Evolutionary conservation across 2,888 invertebrate genomes (phyloP), one percentile per base, ranked within the genome.

Genomic region (Nymphalis urticae): DNA sequence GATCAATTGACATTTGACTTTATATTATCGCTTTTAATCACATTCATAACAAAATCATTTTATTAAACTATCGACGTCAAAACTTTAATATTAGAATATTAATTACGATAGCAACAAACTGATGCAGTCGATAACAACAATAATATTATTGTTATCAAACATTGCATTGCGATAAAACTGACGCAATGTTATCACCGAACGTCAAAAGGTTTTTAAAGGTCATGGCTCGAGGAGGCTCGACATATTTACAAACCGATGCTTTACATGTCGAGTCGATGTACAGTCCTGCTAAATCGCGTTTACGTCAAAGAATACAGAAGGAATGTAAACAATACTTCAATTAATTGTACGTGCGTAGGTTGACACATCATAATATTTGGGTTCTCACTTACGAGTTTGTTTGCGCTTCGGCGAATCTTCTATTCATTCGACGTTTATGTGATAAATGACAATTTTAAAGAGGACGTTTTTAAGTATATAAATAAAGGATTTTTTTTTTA

Each of bases 221-320:
- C 66, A 64, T 61, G 70, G 58, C 61, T 50, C 48, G 58, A 53
- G 70, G 66, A 72, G 72, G 72, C 72, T 72, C 66, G 72, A 54
- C 70, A 36, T 66, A 64, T 64, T 69, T 67, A 64, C 69, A 47
- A 72, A 24, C 59, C 62, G 68, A 59, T 62, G 66, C 66, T 62
- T 62, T 66, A 66, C 64, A 56, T 62, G 53, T 59, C 62, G 47
- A 69, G 50, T 65, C 56, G 50, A 42, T 42, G 51, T 54, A 21
- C 27, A 61, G 19, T 32, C 51, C 51, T 58, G 48, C 47, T 62
- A 66, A 66, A 66, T 68, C 51, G 59, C 62, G 19, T 60, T 65
- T 68, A 68, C 72, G 72, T 72, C 72, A 72, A 56, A 32, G 50
- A 7, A 60, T n/a, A 24, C 32, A 21, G 50, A 51, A 42, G 48